Evolutionary conservation across 2,797 vertebrate genomes (phyloP).

Genomic region (Scyliorhinus canicula): DNA sequence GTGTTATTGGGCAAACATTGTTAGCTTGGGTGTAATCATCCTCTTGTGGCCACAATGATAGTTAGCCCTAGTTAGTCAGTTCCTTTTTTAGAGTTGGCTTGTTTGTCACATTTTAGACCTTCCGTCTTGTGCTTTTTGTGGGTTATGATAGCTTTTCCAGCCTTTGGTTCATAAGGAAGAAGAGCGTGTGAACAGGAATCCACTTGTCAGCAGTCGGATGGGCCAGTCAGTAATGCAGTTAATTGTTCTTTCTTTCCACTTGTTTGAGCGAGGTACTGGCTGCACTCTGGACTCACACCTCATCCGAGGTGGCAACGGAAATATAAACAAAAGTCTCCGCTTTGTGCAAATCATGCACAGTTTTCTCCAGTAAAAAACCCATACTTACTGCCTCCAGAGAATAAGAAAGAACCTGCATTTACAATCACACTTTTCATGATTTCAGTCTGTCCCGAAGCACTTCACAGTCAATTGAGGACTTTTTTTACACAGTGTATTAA

Average conservation of each 20-base stretch:
- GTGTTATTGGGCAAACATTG: no score
- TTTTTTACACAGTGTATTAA: neutral
- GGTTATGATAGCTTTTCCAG: neutral
- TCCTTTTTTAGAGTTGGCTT: no score
- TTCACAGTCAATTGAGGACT: neutral
- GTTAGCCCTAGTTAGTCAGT: no score
- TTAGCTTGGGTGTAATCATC: no score
- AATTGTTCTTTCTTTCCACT: neutral
- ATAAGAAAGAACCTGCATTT: neutral
- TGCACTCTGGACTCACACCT: neutral
- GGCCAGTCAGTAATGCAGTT: neutral
- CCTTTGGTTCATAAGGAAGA: neutral
- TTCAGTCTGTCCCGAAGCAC: neutral
- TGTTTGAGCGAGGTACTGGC: neutral
- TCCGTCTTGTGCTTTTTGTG: no score
- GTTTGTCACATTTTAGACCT: neutral
- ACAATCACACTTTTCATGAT: neutral
- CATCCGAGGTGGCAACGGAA: neutral
- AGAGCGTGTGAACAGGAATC: neutral
- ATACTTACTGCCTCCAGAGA: neutral
- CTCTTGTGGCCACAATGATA: no score
- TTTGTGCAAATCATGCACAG: neutral
- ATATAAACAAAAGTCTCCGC: neutral
- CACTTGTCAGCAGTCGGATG: neutral
- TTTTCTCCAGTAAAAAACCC: neutral